Evolutionary conservation across 2,797 vertebrate genomes (phyloP), one percentile per base, ranked within the genome.

Genomic region (Pygocentrus nattereri): DNA sequence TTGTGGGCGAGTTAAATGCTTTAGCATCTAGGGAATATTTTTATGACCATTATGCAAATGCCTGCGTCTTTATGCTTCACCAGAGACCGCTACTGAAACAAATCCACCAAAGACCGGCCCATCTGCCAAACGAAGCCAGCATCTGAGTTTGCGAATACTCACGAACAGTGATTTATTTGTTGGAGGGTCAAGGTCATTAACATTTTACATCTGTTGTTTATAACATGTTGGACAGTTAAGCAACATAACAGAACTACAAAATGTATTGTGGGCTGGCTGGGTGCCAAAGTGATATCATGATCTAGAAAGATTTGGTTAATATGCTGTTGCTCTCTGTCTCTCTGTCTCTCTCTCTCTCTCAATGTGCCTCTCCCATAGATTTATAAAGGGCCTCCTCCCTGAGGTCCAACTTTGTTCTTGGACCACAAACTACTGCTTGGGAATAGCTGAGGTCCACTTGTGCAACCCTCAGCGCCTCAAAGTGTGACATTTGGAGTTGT

Each of bases 321-420:
- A 79, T 64, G 70, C 56, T 82, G 74, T 85, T 72, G 73, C 31
- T 38, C 62, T 10, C 4, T 21, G 19, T 65, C 19, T 31, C 62
- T 27, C 58, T 4, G 10, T 62, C 59, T 62, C 27, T 31, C 30
- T 64, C 59, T 27, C 59, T 18, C 27, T 64, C 30, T 19, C 15
- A 18, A 56, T 82, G 25, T 62, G 68, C 84, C 82, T 83, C 23
- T 86, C 82, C 58, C 80, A 75, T 70, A 85, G 86, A 88, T 88
- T 88, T 87, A 90, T 86, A 80, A 88, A 70, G 76, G 74, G 75
- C 72, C 80, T 72, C 72, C 81, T 90, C 88, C 87, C 89, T 30
- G 41, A 88, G 85, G 88, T 90, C 87, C 86, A 87, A 67, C 87
- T 84, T 82, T 88, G 84, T 86, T 90, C 85, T 88, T 92, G 87